Evolutionary conservation across 2,888 invertebrate species (phyloP), one percentile per base, ranked within the genome.

Genomic region (Deilephila porcellus): DNA sequence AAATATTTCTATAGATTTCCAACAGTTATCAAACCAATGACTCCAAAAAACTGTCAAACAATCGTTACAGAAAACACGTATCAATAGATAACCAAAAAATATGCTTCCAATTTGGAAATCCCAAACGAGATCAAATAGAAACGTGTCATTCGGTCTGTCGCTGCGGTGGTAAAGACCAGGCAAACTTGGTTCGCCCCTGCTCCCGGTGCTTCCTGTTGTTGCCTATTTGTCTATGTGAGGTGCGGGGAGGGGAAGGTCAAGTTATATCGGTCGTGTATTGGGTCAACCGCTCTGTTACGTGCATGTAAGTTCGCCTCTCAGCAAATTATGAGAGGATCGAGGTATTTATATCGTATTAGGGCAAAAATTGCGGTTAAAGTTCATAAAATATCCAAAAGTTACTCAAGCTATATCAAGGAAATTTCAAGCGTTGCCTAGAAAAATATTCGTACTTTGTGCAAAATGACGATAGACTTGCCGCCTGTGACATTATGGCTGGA

Each of bases 71-170:
- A 70, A 67, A 52, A 67, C 70, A 70, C 70, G 70, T 29, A 53
- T n/a, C 3, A 71, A 71, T 37, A 77, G 77, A 76, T 74, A 75
- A 76, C 77, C 74, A 25, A 63, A 63, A 45, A 64, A 64, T 37
- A 73, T 78, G 75, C 79, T 83, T 78, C 81, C 82, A 83, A 84
- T 83, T 81, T 79, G 7, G 45, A 63, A 84, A 84, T 80, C 78
- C 78, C 80, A 78, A 83, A 83, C 82, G 78, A 79, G 81, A 85
- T 82, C 80, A 81, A 85, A 84, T 84, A 80, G 81, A 86, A 86
- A 80, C 78, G 80, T 80, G 78, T 81, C 80, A 80, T 82, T 85
- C 83, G 79, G 84, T 84, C 81, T 82, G 79, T 79, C 80, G 75
- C 78, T 77, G 76, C 77, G 78, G 77, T 76, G 80, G 70, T 77